phyloP scores from a whole-genome alignment of 1,140 invertebrate genomes.

The Platyura marginata region DNA sequence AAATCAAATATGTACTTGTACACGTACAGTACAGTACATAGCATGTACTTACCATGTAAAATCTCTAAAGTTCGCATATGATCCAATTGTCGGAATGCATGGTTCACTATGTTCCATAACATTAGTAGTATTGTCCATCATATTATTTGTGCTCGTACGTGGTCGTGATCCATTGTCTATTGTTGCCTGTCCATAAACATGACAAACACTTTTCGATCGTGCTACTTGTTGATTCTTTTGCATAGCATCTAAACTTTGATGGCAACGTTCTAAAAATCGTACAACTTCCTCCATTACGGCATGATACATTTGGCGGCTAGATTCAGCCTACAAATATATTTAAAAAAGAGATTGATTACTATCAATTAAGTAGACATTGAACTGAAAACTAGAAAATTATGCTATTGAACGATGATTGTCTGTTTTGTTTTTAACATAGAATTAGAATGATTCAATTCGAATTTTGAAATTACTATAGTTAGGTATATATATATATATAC shows the following conservation, averaged over 20 bases:
- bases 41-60: slow-evolving; percentile 25
- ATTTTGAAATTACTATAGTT: too few species aligned
- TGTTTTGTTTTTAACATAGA: not conserved
- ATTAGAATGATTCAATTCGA: not conserved
- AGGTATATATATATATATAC: too few species aligned
- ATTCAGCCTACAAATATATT: slow-evolving; percentile 39
- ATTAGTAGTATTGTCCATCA: too few species aligned
- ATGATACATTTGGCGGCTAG: slow-evolving; percentile 58
- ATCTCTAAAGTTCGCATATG: slow-evolving; percentile 26
- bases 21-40: not conserved
- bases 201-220: slow-evolving; percentile 30
- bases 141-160: not conserved
- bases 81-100: too few species aligned
- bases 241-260: slow-evolving; percentile 37
- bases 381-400: too few species aligned
- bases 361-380: too few species aligned
- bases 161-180: not conserved
- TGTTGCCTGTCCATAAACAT: slow-evolving; percentile 18
- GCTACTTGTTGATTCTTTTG: slow-evolving; percentile 17
- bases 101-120: too few species aligned
- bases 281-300: slow-evolving; percentile 60
- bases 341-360: slow-evolving; percentile 12
- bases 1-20: too few species aligned
- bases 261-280: slow-evolving; percentile 50
- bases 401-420: too few species aligned